Conservation (phyloP, 1,140 invertebrate genomes). For the Meloidogyne chitwoodi region DNA sequence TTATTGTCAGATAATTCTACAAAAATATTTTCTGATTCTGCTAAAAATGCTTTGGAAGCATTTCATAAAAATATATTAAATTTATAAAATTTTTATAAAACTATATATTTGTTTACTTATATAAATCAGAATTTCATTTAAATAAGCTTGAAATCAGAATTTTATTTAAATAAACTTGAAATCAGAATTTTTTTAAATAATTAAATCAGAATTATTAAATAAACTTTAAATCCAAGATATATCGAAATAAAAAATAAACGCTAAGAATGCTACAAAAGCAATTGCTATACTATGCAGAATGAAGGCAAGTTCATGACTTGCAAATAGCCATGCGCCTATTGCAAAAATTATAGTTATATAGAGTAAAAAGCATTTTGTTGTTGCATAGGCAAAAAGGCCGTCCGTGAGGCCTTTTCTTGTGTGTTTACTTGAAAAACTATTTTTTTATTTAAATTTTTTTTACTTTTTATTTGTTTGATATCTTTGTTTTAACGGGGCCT, state of each 20-base stretch:
- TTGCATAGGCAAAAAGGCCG: background rate
- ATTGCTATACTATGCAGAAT: background rate
- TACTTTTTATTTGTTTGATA: background rate
- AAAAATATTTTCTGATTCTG: background rate
- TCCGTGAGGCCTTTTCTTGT: background rate
- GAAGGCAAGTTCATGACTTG: background rate
- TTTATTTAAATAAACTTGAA: background rate
- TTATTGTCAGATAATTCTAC: background rate
- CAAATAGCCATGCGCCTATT: background rate
- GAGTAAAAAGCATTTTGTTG: slow-evolving; percentile 5
- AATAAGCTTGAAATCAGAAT: background rate
- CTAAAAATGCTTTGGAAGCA: background rate
- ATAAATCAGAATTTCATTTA: background rate
- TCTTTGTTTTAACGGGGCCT: slow-evolving; percentile 6
- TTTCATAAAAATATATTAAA: background rate
- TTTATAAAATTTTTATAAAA: background rate
- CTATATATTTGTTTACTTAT: too few species aligned
- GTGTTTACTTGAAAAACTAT: background rate
- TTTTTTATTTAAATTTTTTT: background rate
- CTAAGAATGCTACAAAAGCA: background rate
- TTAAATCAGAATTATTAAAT: background rate
- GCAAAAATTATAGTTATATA: slow-evolving; percentile 5
- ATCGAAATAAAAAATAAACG: slow-evolving; percentile 10
- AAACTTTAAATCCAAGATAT: slow-evolving; percentile 6
- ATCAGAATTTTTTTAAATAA: background rate